Evolutionary conservation across 2,888 invertebrate genomes (phyloP).

Genomic region (Podabrus alpinus): DNA sequence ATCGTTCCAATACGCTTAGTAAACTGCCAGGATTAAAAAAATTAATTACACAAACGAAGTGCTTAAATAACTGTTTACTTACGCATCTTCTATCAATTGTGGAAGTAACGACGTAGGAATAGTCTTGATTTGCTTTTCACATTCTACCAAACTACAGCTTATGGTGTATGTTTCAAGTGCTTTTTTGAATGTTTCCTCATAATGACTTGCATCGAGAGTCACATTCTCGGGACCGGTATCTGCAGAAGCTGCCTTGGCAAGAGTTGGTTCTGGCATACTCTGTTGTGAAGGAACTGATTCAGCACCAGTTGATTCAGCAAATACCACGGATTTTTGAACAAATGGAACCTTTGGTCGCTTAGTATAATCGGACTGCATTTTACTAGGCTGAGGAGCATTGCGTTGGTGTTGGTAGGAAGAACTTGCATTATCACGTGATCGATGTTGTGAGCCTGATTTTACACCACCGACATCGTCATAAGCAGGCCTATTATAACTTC

Average conservation of each 20-base stretch:
- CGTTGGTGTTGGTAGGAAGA: constrained; percentile 34
- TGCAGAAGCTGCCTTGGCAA: background rate
- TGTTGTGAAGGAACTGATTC: background rate
- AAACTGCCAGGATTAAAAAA: background rate
- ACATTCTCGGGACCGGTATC: constrained; percentile 1
- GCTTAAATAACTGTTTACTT: constrained; percentile 20
- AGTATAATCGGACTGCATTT: background rate
- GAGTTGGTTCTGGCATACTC: constrained; percentile 5
- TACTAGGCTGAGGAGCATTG: constrained; percentile 21
- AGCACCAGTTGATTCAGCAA: constrained; percentile 9
- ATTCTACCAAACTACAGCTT: constrained; percentile 47
- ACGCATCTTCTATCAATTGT: constrained; percentile 47
- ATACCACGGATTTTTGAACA: constrained; percentile 7
- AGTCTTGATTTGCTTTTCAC: constrained; percentile 45
- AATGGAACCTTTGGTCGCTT: background rate
- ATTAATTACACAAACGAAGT: background rate
- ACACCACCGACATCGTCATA: constrained; percentile 57
- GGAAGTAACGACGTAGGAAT: constrained; percentile 42
- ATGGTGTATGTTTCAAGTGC: constrained; percentile 50
- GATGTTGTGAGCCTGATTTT: constrained; percentile 64
- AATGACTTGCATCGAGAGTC: constrained; percentile 26
- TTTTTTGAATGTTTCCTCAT: constrained; percentile 42
- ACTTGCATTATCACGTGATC: constrained; percentile 53
- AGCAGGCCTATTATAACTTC: constrained; percentile 2
- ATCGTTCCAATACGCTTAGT: constrained; percentile 53